These are phyloP conservation scores for Leptarthrus brevirostris DNA, from an alignment of 2,888 invertebrate genomes.

Conservation along the genomic window DNA sequence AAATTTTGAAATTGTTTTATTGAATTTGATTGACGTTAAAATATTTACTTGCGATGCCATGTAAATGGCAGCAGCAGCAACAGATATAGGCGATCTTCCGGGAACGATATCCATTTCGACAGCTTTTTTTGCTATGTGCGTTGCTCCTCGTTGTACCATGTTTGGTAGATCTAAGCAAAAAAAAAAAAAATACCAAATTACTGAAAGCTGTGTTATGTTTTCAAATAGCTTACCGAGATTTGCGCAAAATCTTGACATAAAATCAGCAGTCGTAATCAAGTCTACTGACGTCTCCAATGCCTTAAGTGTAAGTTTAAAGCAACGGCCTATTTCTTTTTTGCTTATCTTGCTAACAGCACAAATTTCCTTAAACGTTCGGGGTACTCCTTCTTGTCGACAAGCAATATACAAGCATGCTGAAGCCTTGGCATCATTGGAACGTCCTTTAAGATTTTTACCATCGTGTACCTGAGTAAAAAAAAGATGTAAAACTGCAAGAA, in stretches of 20 bases:
- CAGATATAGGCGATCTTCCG: constrained; percentile 97
- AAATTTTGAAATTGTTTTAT: not conserved
- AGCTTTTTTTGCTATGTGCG: constrained; percentile 95
- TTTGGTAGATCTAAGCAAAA: constrained; percentile 78
- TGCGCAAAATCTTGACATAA: constrained; percentile 98
- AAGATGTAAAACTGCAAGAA: not conserved
- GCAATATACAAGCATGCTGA: constrained; percentile 99
- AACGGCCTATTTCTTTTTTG: constrained; percentile 98
- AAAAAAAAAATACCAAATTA: too few species aligned
- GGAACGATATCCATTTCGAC: constrained; percentile 97
- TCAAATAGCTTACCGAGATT: constrained; percentile 75
- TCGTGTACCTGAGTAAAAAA: constrained; percentile 79
- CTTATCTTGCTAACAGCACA: constrained; percentile 99
- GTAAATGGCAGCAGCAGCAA: constrained; percentile 99
- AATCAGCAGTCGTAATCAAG: constrained; percentile 97
- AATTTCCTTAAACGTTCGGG: constrained; percentile 98
- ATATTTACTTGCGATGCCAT: constrained; percentile 92
- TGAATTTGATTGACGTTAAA: too few species aligned
- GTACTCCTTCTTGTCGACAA: constrained; percentile 98
- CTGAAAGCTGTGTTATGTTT: not conserved
- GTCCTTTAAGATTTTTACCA: constrained; percentile 93
- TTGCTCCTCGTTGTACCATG: constrained; percentile 92
- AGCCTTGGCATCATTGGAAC: constrained; percentile 97
- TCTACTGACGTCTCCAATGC: constrained; percentile 97
- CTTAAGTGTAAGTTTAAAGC: constrained; percentile 96